phyloP scores from a whole-genome alignment of 1,140 invertebrate genomes.

The Phocides pigmalion region DNA sequence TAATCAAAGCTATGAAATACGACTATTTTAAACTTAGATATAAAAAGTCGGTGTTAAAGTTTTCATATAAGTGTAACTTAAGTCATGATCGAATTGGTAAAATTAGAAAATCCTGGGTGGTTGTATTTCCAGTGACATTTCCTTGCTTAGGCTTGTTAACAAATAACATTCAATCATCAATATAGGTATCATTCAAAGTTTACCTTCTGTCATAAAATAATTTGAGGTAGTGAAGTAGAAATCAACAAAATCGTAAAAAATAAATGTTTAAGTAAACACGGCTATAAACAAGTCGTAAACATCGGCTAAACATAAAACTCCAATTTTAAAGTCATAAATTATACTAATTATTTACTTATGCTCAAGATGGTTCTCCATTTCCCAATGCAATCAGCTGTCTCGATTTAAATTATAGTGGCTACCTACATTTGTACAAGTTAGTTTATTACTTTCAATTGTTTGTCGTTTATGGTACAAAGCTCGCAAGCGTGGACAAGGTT shows the following conservation, averaged over 20 bases:
- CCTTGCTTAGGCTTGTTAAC: too few relatives aligned
- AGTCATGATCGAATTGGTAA: too few relatives aligned
- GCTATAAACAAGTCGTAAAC: slow-evolving; percentile 24
- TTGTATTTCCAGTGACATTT: too few relatives aligned
- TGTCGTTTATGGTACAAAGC: slow-evolving; percentile 57
- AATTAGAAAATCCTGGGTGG: too few relatives aligned
- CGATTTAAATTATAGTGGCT: slow-evolving; percentile 34
- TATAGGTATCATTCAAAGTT: too few relatives aligned
- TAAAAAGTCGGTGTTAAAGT: too few relatives aligned
- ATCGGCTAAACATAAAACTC: slow-evolving; percentile 19
- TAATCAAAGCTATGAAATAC: too few relatives aligned
- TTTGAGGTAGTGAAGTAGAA: neutral
- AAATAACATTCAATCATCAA: too few relatives aligned
- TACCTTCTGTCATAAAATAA: neutral
- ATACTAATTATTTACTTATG: slow-evolving; percentile 24
- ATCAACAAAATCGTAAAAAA: slow-evolving; percentile 11
- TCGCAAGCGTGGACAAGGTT: slow-evolving; percentile 51
- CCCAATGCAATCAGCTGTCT: slow-evolving; percentile 44
- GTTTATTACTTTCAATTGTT: slow-evolving; percentile 71
- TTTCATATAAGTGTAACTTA: too few relatives aligned
- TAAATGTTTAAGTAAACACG: slow-evolving; percentile 24
- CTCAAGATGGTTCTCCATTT: slow-evolving; percentile 22
- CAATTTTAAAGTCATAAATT: slow-evolving; percentile 19
- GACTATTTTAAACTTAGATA: too few relatives aligned
- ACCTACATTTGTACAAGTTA: slow-evolving; percentile 40